A percentile compares a stretch with the other conserved stretches of the same genome.
phyloP scores from a whole-genome alignment of 1,140 invertebrate species.

The Coelopa frigida region DNA sequence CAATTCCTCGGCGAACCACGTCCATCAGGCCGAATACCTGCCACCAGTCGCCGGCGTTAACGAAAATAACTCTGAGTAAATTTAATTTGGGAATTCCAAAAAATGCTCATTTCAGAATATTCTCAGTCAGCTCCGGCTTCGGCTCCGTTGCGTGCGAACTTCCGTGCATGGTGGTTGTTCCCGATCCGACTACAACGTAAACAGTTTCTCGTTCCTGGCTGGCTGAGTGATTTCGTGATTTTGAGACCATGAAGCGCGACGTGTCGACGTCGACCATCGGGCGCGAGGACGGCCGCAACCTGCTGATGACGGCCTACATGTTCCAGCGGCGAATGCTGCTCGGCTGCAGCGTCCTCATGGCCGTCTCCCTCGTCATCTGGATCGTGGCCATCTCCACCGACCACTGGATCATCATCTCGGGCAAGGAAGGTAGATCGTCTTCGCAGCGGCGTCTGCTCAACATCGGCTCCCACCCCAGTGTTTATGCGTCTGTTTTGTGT shows the following conservation, averaged over 20 bases:
- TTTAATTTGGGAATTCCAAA: too few species aligned
- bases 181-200: too few species aligned
- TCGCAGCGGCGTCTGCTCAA: background rate
- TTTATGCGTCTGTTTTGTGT: background rate
- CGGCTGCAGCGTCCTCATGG: constrained; percentile 59
- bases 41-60: too few species aligned
- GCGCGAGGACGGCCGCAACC: constrained; percentile 47
- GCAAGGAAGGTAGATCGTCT: constrained; percentile 39
- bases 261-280: constrained; percentile 53
- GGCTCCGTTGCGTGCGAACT: too few species aligned
- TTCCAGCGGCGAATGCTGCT: constrained; percentile 64
- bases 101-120: too few species aligned
- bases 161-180: too few species aligned
- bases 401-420: constrained; percentile 63
- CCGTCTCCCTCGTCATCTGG: constrained; percentile 62
- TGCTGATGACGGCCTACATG: constrained; percentile 53
- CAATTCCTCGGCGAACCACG: too few species aligned
- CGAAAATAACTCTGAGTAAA: too few species aligned
- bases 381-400: constrained; percentile 65
- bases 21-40: too few species aligned
- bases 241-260: constrained; percentile 36
- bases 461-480: background rate
- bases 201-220: too few species aligned
- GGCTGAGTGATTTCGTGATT: too few species aligned
- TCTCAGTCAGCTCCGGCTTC: too few species aligned